Base-by-base conservation (phyloP, 2,888 invertebrate genomes). In the Andrena dorsata region DNA sequence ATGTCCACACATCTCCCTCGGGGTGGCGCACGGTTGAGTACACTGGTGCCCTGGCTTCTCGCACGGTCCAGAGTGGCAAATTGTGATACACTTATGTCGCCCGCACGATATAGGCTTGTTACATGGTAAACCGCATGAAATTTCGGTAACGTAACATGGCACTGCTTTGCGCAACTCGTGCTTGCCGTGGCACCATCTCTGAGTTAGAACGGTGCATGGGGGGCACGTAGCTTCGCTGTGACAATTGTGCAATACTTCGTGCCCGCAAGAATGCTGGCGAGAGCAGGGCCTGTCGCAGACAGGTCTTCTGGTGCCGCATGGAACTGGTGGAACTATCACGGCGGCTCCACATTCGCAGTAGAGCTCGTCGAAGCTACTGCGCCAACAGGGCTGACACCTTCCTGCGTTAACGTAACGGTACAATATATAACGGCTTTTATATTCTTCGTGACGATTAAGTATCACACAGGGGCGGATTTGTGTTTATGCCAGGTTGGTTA, bases 121-220 rank as follows among this genome's bases (percentile, higher is more conserved):
- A 93, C 99, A 99, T 0, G 97, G 96, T 85, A 97, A 94, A 0
- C 99, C 99, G 94, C 99, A 99, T 2, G 98, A 98, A 90, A 99
- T 97, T 90, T 97, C 97, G 47, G 96, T 96, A 93, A 97, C 96
- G 86, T 97, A 96, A 92, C 98, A 98, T 10, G 98, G 98, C 88
- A 99, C 98, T 65, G 98, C 98, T 91, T 97, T 97, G 6, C 98
- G 96, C 87, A 97, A 95, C 94, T 97, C 97, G 91, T 97, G 98
- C 6, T 95, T 94, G 20, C 98, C 98, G 92, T 97, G 96, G 92
- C 98, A 98, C 95, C 96, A 96, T 91, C 97, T 97, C 82, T 97
- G 96, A n/a, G 97, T 97, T 76, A 98, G 96, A 81, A 97, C 96
- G 66, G 97, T 97, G 94, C 98, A 98, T 2, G 98, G 98, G 16